Percentiles rank a stretch among this genome's conserved stretches.
These are phyloP conservation scores for Hybos culiciformis DNA, from an alignment of 2,888 invertebrate species.

Conservation along the genomic window DNA sequence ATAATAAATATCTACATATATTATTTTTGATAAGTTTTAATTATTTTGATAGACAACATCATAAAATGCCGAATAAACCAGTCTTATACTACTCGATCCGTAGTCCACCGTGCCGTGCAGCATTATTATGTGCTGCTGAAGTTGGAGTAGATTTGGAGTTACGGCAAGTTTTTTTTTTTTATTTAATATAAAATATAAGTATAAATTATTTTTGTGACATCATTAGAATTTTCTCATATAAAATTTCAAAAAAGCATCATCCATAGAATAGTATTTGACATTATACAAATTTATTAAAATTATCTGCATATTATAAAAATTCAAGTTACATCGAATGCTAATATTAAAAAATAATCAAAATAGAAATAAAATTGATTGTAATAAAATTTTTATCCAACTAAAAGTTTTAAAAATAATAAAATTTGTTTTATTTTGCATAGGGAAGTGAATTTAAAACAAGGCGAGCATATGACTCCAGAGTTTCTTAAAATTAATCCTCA, in stretches of 20 bases:
- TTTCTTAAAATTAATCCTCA: constrained; percentile 43
- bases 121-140: constrained; percentile 48
- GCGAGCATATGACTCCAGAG: constrained; percentile 27
- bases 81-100: constrained; percentile 46
- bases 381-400: too few species aligned
- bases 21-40: too few species aligned
- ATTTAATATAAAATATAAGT: not conserved
- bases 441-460: constrained; percentile 24
- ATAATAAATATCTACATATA: too few species aligned
- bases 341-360: too few species aligned
- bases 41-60: too few species aligned
- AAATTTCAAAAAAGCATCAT: not conserved
- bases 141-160: constrained; percentile 48
- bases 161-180: constrained; percentile 19
- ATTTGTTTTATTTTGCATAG: constrained; percentile 36
- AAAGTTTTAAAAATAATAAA: constrained; percentile 19
- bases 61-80: constrained; percentile 25
- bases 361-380: too few species aligned
- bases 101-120: constrained; percentile 51
- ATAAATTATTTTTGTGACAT: not conserved
- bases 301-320: too few species aligned
- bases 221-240: not conserved
- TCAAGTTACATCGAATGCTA: too few species aligned
- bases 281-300: too few species aligned
- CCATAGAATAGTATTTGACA: too few species aligned